Base-by-base conservation (phyloP, 2,113 vertebrate genomes). In the Procavia capensis region DNA sequence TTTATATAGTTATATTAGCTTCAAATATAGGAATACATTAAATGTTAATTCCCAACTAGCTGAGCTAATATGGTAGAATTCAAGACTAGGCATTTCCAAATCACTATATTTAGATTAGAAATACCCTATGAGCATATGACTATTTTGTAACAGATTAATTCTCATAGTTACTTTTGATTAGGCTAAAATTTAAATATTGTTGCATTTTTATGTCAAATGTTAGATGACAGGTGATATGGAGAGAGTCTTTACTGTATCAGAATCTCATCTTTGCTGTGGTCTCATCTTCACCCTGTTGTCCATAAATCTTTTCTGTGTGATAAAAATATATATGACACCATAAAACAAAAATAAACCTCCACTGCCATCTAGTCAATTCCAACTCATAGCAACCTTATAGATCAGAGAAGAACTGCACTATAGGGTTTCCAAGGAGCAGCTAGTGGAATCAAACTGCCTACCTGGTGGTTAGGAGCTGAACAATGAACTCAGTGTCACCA, bases 161-260 rank as follows among this genome's bases (percentile, higher is more conserved):
- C 85, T 88, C 66, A 85, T 63, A 43, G 90, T 88, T 75, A 43
- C 14, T 43, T 88, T 90, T 76, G 36, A 13, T 76, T 70, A 81
- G 41, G 43, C n/a, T 64, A 41, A 76, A 0, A 79, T 76, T 70
- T 76, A 72, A 66, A 68, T 31, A 54, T 6, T 34, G 3, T 24
- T 43, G 25, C n/a, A 50, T 72, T 85, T 90, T 81, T 63, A 94
- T 5, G 61, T 8, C 19, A 76, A 88, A 47, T 39, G 5, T 82
- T 34, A 83, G 70, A 81, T 54, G 9, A 79, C 1, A 70, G 64
- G 39, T 39, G 4, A 19, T 47, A 50, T 20, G 22, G 47, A 68
- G 68, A 36, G 50, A 81, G 2, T 59, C 24, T 61, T n/a, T 39
- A 19, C 20, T 68, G 29, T 54, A 74, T 9, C 14, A n/a, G 41